Evolutionary conservation across 2,797 vertebrate species (phyloP), one percentile per base, ranked within the genome.

Genomic region (Rousettus madagascariensis): DNA sequence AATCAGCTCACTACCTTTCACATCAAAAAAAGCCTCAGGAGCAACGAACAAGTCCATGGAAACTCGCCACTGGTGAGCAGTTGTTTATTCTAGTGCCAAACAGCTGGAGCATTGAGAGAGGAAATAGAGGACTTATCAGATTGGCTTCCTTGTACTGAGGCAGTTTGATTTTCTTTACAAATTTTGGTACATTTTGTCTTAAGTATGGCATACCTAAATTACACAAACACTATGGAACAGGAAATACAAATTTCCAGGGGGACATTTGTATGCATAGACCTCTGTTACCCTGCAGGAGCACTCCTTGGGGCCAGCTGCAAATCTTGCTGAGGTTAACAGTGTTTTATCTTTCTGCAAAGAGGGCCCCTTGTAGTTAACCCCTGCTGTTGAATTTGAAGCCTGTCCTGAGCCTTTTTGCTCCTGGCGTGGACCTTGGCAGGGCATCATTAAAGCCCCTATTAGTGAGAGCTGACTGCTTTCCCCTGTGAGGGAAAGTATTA

Each of bases 401-500:
- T 80, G 53, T 53, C 85, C 85, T 71, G 71, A 59, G 90, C 72
- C 51, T 95, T 80, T 90, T 93, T 66, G 71, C 90, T 97, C n/a
- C 6, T 69, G 86, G 94, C 65, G 2, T 93, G 90, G 84, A 69
- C 79, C 24, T 80, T 65, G 38, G 79, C 43, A 84, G 78, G 57
- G 12, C 41, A 74, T 87, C 61, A 53, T 86, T 79, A 77, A 89
- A 95, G 87, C 53, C 83, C 74, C 51, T 90, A 36, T 94, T 82
- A 82, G 95, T 82, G 84, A 86, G 72, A 68, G 38, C 61, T 19
- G 69, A 80, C 84, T 93, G 83, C 86, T 85, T 69, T 94, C 63
- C 53, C 26, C n/a, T 36, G 84, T 53, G 51, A 93, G 66, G 83
- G 65, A 51, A 51, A 93, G 84, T 59, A 69, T 69, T 63, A 36